Conservation (phyloP, 2,113 vertebrate species). For the Orthonyx spaldingii region DNA sequence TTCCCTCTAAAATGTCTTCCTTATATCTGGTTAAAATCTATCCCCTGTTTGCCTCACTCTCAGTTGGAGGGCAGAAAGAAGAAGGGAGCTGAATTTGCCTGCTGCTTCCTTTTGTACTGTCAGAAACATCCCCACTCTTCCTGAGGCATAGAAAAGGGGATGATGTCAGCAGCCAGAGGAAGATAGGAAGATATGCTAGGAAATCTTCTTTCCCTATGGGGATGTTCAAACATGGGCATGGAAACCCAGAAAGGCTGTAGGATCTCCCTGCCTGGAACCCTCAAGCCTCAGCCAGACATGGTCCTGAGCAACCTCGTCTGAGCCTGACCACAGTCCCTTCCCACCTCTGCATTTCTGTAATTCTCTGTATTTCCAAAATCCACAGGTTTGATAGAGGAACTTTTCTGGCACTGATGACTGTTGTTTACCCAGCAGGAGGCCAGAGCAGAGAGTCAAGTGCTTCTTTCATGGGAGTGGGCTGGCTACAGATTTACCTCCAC, state of each 20-base stretch:
- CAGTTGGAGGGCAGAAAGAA: background rate
- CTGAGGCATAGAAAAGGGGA: background rate
- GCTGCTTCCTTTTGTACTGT: background rate
- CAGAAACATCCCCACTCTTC: background rate
- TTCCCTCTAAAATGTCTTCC: background rate
- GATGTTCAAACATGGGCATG: fast-evolving
- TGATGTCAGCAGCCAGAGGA: background rate
- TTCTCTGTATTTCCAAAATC: background rate
- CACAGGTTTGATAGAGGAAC: background rate
- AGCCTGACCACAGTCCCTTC: background rate
- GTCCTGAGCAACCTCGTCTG: background rate
- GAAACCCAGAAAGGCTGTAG: background rate
- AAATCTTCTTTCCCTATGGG: background rate
- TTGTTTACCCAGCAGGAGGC: background rate
- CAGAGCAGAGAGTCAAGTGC: background rate
- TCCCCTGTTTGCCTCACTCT: background rate
- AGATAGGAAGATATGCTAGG: background rate
- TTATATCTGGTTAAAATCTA: background rate
- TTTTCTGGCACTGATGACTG: background rate
- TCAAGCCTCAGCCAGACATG: background rate
- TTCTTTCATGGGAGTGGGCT: background rate
- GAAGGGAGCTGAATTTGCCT: background rate
- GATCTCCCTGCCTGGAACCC: background rate
- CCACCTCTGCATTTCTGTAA: background rate
- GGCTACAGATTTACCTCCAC: background rate